Evolutionary conservation across 2,888 invertebrate species (phyloP), one percentile per base, ranked within the genome.

Genomic region (Chloroclystis v-ata): DNA sequence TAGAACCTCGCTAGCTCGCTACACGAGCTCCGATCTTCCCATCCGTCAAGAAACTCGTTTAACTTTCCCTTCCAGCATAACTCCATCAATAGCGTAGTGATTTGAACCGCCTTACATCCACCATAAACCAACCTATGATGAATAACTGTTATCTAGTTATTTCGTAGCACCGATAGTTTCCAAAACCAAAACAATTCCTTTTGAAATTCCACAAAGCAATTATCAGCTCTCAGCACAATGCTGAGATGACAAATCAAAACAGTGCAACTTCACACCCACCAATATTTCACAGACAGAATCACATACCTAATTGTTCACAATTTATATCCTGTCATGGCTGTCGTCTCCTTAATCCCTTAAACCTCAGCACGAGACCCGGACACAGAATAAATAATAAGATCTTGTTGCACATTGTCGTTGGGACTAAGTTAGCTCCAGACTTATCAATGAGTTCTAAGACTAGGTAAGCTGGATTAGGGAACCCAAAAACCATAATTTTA

Each of bases 291-390:
- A 56, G 60, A 55, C 60, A 58, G 59, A 60, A 65, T 67, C 68
- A 64, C 67, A 67, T 79, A 80, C 67, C 67, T 79, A 80, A 82
- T 83, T 82, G 82, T 75, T 72, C 57, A 72, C 76, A 60, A 85
- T 86, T 72, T 76, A 82, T 85, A 66, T 61, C 63, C 77, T 77
- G 85, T 82, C 85, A 70, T 68, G 65, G 67, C 67, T 82, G 84
- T 85, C 85, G 83, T 74, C 77, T 70, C 67, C 63, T 60, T 78
- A 82, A 83, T 82, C 72, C 77, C 57, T 72, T 59, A 61, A 65
- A 60, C 66, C 64, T 50, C 57, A 62, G 68, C 75, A 72, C 66
- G 70, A 68, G 68, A 59, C 57, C 53, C 39, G 30, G 24, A 33
- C 44, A 33, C 48, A 43, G 49, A 44, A 44, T 2, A 30, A 20